Base-by-base conservation (phyloP, 2,113 vertebrate genomes). In the Nerophis lumbriciformis region DNA sequence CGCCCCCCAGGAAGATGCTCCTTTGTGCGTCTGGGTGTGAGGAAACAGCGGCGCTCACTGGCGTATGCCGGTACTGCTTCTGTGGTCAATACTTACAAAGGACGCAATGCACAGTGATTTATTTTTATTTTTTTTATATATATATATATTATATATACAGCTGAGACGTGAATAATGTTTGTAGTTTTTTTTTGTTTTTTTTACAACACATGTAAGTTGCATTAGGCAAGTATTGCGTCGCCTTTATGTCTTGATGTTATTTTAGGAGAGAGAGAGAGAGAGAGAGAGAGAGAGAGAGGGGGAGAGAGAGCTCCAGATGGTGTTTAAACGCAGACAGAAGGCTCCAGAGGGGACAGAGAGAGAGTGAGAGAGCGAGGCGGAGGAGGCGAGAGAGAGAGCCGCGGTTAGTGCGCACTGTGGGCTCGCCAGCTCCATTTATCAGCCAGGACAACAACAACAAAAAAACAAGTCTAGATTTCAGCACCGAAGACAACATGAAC, bases 281-380 rank as follows among this genome's bases (percentile, higher is more conserved):
- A 56, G 72, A 50, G 73, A 66, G 72, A 55, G 71, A 71, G 60
- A 59, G 68, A 44, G 77, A 68, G 74, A 68, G 83, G 62, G 86
- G 48, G 83, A 80, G 77, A 75, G 79, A 78, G 73, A 82, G 85
- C 81, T 91, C 90, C 91, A 91, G 90, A 92, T 91, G 91, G 91
- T 88, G 85, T 87, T 89, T 92, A 91, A 92, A 89, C 89, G 87
- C 88, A 89, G 88, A 90, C 91, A 90, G 90, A 90, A 88, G 85
- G 88, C 83, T 84, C 81, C 83, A 84, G 82, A 79, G 82, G 80
- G 86, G 87, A 90, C 83, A 90, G 78, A 82, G 79, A 78, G 73
- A 62, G 77, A 74, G 75, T 28, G 28, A 28, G 79, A 78, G 73
- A 62, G 77, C 72, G 75, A 35, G 47, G 28, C 45, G 44, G 77